Evolutionary conservation across 2,113 vertebrate species (phyloP).

Genomic region (Menidia beryllina): DNA sequence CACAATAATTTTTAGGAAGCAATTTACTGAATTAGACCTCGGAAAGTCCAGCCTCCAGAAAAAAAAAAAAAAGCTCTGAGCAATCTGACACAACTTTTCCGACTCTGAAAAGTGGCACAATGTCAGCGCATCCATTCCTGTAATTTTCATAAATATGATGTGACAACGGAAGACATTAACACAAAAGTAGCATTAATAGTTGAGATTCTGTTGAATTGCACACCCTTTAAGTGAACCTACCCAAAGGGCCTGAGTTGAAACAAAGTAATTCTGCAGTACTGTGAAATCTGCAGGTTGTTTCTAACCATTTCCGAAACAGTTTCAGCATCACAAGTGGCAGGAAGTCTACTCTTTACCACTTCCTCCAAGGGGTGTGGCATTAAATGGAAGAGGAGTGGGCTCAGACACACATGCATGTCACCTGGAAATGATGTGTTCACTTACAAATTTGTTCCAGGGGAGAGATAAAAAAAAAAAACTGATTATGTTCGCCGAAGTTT

Average conservation of each 20-base stretch:
- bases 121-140: too few relatives aligned
- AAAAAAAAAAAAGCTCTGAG: slow-evolving; percentile 9
- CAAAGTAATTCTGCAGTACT: not conserved
- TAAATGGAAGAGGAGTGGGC: not conserved
- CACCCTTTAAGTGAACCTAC: not conserved
- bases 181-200: not conserved
- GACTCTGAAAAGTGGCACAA: slow-evolving; percentile 2
- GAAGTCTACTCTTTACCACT: slow-evolving; percentile 73
- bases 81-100: slow-evolving; percentile 13
- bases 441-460: not conserved
- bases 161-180: not conserved
- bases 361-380: slow-evolving; percentile 53
- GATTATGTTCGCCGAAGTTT: not conserved
- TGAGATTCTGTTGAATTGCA: not conserved
- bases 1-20: too few relatives aligned
- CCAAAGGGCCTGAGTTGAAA: not conserved
- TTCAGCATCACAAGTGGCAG: slow-evolving; percentile 59
- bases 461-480: not conserved
- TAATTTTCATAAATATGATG: not conserved
- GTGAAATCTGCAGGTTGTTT: slow-evolving; percentile 24
- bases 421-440: not conserved
- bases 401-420: not conserved
- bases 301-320: slow-evolving; percentile 59
- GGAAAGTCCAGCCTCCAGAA: slow-evolving; percentile 3
- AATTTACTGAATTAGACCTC: slow-evolving; percentile 4